Evolutionary conservation across 2,888 invertebrate species (phyloP).

Genomic region (Metacarcinus magister): DNA sequence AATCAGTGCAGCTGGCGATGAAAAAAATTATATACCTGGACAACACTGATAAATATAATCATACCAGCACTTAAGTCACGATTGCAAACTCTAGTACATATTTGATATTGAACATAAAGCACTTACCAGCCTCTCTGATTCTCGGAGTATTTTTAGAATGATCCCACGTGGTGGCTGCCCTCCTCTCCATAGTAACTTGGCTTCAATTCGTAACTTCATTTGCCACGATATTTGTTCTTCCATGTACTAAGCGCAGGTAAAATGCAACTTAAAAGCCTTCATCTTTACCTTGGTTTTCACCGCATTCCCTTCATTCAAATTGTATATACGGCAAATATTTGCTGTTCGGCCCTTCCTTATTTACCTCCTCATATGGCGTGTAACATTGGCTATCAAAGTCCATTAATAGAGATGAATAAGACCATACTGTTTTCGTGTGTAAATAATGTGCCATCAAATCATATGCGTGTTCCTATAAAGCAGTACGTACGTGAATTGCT

Average conservation of each 20-base stretch:
- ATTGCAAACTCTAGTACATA: background rate
- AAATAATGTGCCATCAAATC: background rate
- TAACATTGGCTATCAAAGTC: background rate
- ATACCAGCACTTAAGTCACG: background rate
- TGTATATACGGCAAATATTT: background rate
- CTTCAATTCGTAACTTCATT: background rate
- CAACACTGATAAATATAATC: background rate
- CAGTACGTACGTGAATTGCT: background rate
- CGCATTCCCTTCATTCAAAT: background rate
- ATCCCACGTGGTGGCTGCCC: background rate
- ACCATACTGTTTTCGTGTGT: background rate
- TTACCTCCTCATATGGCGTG: background rate
- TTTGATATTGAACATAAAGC: background rate
- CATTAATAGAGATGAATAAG: background rate
- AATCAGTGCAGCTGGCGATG: background rate
- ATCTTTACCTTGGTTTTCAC: background rate
- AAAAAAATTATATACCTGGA: background rate
- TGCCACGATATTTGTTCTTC: background rate
- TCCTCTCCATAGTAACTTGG: background rate
- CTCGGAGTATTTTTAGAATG: background rate
- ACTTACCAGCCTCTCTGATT: background rate
- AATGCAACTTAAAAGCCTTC: background rate
- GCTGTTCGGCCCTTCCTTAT: background rate
- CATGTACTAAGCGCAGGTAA: background rate
- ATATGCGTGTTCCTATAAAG: background rate